phyloP scores from a whole-genome alignment of 2,113 vertebrate species.

The Ophthalmolycus amberensis region DNA sequence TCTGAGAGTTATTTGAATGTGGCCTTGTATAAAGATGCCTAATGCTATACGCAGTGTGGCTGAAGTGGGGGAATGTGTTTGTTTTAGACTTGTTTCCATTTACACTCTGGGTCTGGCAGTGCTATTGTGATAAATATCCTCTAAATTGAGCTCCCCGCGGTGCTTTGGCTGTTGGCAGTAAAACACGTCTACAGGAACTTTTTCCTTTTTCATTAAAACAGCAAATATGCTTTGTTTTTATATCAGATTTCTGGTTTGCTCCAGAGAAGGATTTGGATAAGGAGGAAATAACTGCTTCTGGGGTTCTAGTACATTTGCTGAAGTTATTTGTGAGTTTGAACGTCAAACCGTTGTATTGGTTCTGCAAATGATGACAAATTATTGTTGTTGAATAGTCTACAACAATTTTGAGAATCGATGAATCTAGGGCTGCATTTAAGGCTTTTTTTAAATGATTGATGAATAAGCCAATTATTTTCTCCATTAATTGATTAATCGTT shows the following conservation, averaged over 20 bases:
- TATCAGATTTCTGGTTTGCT: constrained; percentile 51
- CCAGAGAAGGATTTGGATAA: not conserved
- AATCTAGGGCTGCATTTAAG: not conserved
- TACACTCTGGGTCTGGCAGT: constrained; percentile 45
- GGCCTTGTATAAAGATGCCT: constrained; percentile 39
- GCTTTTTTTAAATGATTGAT: not conserved
- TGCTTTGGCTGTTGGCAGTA: constrained; percentile 43
- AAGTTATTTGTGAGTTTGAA: not conserved
- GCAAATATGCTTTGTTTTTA: constrained; percentile 49
- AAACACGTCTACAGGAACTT: constrained; percentile 53
- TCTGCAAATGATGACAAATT: not conserved
- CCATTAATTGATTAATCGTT: not conserved
- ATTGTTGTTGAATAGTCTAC: not conserved
- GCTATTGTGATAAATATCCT: constrained; percentile 59
- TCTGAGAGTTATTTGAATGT: constrained; percentile 39
- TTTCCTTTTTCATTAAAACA: constrained; percentile 48
- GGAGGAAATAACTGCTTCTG: constrained; percentile 1
- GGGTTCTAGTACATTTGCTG: not conserved
- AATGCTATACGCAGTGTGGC: constrained; percentile 14
- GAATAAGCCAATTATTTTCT: not conserved
- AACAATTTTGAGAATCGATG: not conserved
- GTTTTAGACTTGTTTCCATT: constrained; percentile 44
- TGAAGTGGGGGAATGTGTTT: constrained; percentile 40
- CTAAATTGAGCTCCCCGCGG: constrained; percentile 32
- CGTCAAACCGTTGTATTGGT: not conserved